These are phyloP conservation scores for Manduca sexta DNA, from an alignment of 1,140 invertebrate species.

Conservation along the genomic window DNA sequence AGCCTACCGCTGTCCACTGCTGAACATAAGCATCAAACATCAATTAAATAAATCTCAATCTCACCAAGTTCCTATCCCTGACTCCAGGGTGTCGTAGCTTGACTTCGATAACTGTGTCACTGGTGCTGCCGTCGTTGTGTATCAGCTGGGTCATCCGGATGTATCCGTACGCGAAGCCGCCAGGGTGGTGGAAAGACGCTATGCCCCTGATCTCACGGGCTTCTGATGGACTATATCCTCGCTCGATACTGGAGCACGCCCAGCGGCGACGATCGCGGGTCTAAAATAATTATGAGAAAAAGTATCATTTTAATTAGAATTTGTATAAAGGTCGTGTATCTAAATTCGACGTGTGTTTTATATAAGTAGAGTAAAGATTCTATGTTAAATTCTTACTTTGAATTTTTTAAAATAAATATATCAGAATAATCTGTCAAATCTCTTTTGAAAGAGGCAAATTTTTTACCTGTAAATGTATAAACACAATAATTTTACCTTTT, in stretches of 20 bases:
- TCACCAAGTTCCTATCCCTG: slow-evolving; percentile 85
- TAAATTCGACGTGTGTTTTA: no score
- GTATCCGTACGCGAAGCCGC: slow-evolving; percentile 89
- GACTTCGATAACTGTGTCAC: slow-evolving; percentile 92
- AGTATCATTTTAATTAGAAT: not conserved
- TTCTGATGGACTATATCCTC: slow-evolving; percentile 89
- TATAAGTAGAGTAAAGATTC: no score
- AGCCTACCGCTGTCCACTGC: no score
- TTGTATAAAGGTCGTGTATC: no score
- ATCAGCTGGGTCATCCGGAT: slow-evolving; percentile 91
- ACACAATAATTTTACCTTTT: slow-evolving; percentile 79
- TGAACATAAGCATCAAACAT: no score
- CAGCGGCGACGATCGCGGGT: slow-evolving; percentile 78
- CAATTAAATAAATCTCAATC: slow-evolving; percentile 23
- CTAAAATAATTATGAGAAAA: slow-evolving; percentile 12
- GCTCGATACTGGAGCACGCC: slow-evolving; percentile 88
- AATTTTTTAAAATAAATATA: no score
- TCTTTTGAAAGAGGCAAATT: no score
- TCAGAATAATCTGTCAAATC: no score
- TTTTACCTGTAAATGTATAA: no score
- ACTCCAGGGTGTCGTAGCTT: slow-evolving; percentile 89
- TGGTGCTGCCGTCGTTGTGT: slow-evolving; percentile 88
- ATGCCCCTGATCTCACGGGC: slow-evolving; percentile 89
- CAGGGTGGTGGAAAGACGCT: slow-evolving; percentile 93
- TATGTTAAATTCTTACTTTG: no score